Base-by-base conservation (phyloP, 2,113 vertebrate species). In the Archocentrus centrarchus region DNA sequence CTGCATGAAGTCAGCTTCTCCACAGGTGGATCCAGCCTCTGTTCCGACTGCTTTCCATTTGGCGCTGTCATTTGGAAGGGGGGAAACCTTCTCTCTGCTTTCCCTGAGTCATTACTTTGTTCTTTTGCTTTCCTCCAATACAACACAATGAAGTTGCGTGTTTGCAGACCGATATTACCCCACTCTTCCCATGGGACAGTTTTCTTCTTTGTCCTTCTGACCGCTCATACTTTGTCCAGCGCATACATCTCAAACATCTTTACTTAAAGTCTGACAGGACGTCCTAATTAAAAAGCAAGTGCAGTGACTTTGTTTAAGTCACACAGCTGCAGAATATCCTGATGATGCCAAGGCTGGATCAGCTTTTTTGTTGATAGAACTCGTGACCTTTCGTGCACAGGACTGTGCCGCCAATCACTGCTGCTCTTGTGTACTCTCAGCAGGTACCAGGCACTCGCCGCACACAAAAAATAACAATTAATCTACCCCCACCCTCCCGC, bases 1-100 rank as follows among this genome's bases (percentile, higher is more conserved):
- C n/a, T 64, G 50, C 44, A 87, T 86, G 82, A 86, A 80, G 63
- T 90, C 84, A 81, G 66, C 85, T 89, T 88, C 77, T 93, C 88
- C 85, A 89, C 84, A 85, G 85, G 87, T 85, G 89, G 80, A 62
- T 73, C 73, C 77, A 82, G 80, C 6, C 59, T 75, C 61, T 3
- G 27, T 27, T 18, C 9, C 64, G 35, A 59, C 44, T 41, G n/a
- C 37, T 83, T 89, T 86, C 66, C 76, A 85, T 79, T 84, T 89
- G 81, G 86, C 75, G 82, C 37, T 22, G 63, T 82, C n/a, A 37
- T 60, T 57, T 58, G 63, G 32, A 85, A 75, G 1, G 55, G 55
- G 22, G 81, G 50, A 83, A 80, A 6, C 4, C n/a, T 79, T 82
- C 55, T 53, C 75, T 41, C 30, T 83, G 10, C n/a, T 59, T 77